Base-by-base conservation (phyloP, 1,140 invertebrate genomes). In the Delia radicum region DNA sequence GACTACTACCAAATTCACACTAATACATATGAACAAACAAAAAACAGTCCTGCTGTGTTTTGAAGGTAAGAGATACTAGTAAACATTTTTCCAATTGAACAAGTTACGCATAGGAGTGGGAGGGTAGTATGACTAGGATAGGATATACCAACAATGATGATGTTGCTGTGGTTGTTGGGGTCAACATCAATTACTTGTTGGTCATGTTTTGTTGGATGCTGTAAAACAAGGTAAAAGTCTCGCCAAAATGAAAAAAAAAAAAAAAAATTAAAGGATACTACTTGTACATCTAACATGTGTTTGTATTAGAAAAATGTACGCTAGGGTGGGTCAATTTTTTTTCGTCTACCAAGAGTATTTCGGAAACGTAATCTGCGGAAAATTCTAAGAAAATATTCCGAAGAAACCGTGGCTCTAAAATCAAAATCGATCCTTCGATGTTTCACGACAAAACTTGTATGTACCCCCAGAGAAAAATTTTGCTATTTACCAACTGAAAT, bases 91-190 rank as follows among this genome's bases (percentile, higher is more conserved):
- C 27, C 62, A 65, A 65, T 15, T 65, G 62, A 28, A 65, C 62
- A 65, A 7, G 27, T 29, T 65, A 15, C 27, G 12, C 28, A 65
- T 18, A 55, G 7, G 3, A 21, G 48, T 55, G 48, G 48, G 2
- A 55, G 2, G 48, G 3, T 48, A 15, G 13, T 55, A 55, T 12
- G 10, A 21, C 24, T 55, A 15, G 46, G 13, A 15, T 48, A 55
- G 21, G 18, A 55, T 15, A 15, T 55, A 55, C 18, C 18, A 55
- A 63, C 27, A 33, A 33, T 69, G 29, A 69, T 69, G 65, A 21
- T 69, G 65, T 69, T 69, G 65, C 31, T 33, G 65, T 69, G 65
- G 65, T 69, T 69, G 29, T 69, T 69, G 65, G 65, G 65, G 65
- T 69, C 65, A 69, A 21, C 65, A 69, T 69, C 65, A 69, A 69